A percentile compares a stretch with the other conserved stretches of the same genome.
These are phyloP conservation scores for Scatophagus argus DNA, from an alignment of 2,113 vertebrate species.

Conservation along the genomic window DNA sequence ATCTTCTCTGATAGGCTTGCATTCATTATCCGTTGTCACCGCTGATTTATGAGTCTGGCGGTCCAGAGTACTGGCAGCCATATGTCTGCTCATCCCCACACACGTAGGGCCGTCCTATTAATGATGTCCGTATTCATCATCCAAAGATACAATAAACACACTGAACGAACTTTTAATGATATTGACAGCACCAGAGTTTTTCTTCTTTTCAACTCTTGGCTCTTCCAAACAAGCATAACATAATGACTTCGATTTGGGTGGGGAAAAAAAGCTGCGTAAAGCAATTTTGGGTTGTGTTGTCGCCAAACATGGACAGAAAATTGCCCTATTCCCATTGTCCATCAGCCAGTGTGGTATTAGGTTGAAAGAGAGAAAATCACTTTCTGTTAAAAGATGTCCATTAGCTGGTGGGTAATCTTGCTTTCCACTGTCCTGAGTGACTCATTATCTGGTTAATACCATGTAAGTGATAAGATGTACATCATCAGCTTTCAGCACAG, in stretches of 20 bases:
- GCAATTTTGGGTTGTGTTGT: constrained; percentile 28
- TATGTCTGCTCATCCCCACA: constrained; percentile 60
- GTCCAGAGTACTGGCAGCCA: constrained; percentile 60
- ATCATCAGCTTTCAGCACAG: constrained; percentile 47
- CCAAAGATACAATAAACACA: constrained; percentile 63
- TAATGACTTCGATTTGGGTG: constrained; percentile 34
- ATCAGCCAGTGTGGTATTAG: constrained; percentile 26
- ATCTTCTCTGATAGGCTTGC: constrained; percentile 59
- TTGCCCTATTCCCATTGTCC: constrained; percentile 23
- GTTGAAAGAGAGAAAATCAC: constrained; percentile 42
- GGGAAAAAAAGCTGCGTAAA: constrained; percentile 37
- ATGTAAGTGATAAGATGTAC: constrained; percentile 48
- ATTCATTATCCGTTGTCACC: constrained; percentile 80
- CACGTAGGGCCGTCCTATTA: constrained; percentile 50
- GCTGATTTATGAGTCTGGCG: constrained; percentile 74
- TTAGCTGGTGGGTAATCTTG: constrained; percentile 56
- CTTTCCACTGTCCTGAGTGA: constrained; percentile 36
- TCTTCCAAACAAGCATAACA: constrained; percentile 35
- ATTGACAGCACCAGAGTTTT: constrained; percentile 41
- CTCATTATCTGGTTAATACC: constrained; percentile 58
- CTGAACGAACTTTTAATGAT: constrained; percentile 65
- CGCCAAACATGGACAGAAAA: constrained; percentile 43
- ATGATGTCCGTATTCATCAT: constrained; percentile 69
- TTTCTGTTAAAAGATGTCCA: constrained; percentile 42
- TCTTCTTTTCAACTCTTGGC: constrained; percentile 15